These are phyloP conservation scores for Danio jaintianensis DNA, from an alignment of 2,797 vertebrate species.

Conservation along the genomic window DNA sequence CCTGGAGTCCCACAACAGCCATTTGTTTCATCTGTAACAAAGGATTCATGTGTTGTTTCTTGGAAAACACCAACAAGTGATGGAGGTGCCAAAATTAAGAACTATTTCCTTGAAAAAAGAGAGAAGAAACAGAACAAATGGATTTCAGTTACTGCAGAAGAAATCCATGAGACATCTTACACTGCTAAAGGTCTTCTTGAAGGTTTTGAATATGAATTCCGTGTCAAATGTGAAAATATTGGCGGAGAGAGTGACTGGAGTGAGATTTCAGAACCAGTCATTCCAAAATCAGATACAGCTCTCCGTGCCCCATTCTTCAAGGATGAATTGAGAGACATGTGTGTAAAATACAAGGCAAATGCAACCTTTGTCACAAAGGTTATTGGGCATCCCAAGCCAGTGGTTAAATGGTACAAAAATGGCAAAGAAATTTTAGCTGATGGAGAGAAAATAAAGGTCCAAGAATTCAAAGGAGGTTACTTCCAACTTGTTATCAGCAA, in stretches of 20 bases:
- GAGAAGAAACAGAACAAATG: constrained; percentile 99
- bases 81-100: constrained; percentile 94
- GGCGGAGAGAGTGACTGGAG: constrained; percentile 99
- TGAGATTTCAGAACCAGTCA: constrained; percentile 88
- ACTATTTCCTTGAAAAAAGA: constrained; percentile 95
- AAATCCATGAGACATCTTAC: constrained; percentile 88
- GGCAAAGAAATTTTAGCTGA: constrained; percentile 96
- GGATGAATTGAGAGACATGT: constrained; percentile 96
- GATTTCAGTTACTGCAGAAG: constrained; percentile 91
- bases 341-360: constrained; percentile 91
- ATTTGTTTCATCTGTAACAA: constrained; percentile 86
- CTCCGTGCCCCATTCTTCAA: constrained; percentile 92
- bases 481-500: constrained; percentile 90
- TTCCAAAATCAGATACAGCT: constrained; percentile 90
- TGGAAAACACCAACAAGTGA: constrained; percentile 96
- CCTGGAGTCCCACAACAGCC: constrained; percentile 91
- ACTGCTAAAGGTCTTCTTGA: constrained; percentile 91
- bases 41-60: constrained; percentile 92
- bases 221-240: constrained; percentile 96
- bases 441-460: constrained; percentile 93
- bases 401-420: constrained; percentile 95
- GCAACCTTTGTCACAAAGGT: constrained; percentile 98
- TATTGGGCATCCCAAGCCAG: constrained; percentile 91
- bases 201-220: constrained; percentile 98
- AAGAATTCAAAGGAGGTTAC: constrained; percentile 98